Base-by-base conservation (phyloP, 35 echinoderm and acorn worm genomes). In the Ophioderma brevispina region DNA sequence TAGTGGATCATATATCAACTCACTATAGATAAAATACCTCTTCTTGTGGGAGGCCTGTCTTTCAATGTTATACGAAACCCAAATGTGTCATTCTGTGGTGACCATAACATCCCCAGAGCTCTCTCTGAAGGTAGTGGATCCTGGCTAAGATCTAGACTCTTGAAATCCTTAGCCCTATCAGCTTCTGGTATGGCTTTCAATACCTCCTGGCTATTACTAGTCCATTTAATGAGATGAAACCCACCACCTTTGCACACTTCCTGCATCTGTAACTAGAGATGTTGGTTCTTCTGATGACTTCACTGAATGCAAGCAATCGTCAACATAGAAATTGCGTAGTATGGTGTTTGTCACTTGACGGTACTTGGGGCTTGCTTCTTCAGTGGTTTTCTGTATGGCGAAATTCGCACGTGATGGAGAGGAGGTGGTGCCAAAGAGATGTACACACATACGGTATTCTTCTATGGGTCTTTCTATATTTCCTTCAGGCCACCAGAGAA, bases 371-470 rank as follows among this genome's bases (percentile, higher is more conserved):
- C 21, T 38, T n/a, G 86, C 90, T 78, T 94, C 70, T 6, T 90
- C 87, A 25, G 40, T 87, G 15, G 81, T 85, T 41, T 75, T 84
- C 0, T 37, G 80, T 15, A 90, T 21, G 13, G 87, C 87, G 80
- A 83, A 94, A 19, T 39, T 76, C 38, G 87, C 87, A 38, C 90
- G 88, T 37, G 84, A 87, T 1, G 90, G 90, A n/a, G 90, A 92
- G 14, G 90, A 89, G 19, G 92, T 93, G 18, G 86, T 87, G 21
- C 86, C 92, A 55, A 93, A 93, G 3, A 93, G 86, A 55, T n/a
- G n/a, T n/a, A n/a, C n/a, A n/a, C n/a, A n/a, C n/a, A n/a, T n/a
- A n/a, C n/a, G n/a, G n/a, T n/a, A 93, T 77, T 89, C 39, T 35
- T 49, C 82, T 39, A 50, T 8, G 15, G 6, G 38, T 8, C 18